Conservation (phyloP, 2,888 invertebrate species). For the Seladonia tumulorum region DNA sequence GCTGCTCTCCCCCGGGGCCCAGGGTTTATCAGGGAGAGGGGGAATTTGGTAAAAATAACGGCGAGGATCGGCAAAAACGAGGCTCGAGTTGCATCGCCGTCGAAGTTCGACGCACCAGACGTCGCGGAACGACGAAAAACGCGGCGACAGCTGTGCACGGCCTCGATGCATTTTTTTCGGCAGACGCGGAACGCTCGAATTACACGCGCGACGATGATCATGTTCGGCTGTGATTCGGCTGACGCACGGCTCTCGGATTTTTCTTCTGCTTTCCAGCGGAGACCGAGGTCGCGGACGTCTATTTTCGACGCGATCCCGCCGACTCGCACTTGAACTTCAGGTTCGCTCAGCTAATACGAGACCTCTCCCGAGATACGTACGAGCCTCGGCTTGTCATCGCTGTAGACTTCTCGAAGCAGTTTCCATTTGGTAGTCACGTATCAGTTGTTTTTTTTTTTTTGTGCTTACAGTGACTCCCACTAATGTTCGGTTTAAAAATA, state of each 20-base stretch:
- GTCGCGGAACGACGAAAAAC: constrained; percentile 24
- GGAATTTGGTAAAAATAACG: constrained; percentile 48
- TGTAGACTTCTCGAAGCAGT: background rate
- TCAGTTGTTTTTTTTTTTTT: no score
- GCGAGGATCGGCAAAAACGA: constrained; percentile 23
- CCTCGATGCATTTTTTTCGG: constrained; percentile 15
- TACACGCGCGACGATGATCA: constrained; percentile 21
- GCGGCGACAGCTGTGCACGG: constrained; percentile 27
- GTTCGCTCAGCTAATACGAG: background rate
- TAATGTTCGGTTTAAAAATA: no score
- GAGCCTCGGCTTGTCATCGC: background rate
- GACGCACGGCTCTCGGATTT: background rate
- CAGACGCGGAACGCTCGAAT: constrained; percentile 31
- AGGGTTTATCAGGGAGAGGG: constrained; percentile 44
- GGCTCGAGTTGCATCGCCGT: background rate
- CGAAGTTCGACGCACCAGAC: constrained; percentile 10
- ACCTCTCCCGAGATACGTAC: background rate
- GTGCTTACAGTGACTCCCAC: no score
- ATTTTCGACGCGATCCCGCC: background rate
- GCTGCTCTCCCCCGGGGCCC: constrained; percentile 23
- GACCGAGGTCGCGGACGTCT: background rate
- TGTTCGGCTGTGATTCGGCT: constrained; percentile 34
- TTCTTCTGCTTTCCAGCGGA: background rate
- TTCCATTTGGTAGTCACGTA: no score
- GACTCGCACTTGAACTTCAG: background rate